Evolutionary conservation across 2,113 vertebrate genomes (phyloP).

Genomic region (Scytalopus superciliaris): DNA sequence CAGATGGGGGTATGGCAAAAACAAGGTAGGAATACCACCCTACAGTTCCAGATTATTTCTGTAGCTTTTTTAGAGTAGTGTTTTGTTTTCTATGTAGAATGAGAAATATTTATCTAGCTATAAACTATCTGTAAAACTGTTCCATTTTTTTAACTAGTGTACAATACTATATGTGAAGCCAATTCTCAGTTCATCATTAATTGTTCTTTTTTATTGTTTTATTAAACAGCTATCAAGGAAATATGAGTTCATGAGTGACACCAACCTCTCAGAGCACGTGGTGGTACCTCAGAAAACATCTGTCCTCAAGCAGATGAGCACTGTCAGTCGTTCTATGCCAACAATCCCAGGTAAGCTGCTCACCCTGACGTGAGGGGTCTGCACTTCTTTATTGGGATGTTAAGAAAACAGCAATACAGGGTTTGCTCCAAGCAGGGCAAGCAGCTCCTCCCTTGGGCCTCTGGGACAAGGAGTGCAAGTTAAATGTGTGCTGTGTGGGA

Average conservation of each 20-base stretch:
- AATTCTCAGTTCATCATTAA: background rate
- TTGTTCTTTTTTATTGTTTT: background rate
- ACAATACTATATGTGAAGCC: background rate
- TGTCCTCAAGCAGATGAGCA: slow-evolving; percentile 81
- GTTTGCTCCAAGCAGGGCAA: background rate
- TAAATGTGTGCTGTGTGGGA: background rate
- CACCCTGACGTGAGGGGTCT: background rate
- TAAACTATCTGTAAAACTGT: background rate
- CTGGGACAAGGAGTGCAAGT: background rate
- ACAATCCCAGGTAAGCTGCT: slow-evolving; percentile 86
- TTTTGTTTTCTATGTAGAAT: background rate
- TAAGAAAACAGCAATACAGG: background rate
- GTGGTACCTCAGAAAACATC: slow-evolving; percentile 68
- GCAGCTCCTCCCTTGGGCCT: background rate
- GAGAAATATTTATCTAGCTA: background rate
- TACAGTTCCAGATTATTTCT: background rate
- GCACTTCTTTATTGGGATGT: background rate
- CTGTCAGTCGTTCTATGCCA: slow-evolving; percentile 90
- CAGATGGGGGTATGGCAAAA: background rate
- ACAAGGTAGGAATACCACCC: background rate
- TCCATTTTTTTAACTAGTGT: background rate
- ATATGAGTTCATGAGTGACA: slow-evolving; percentile 95
- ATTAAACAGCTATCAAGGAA: slow-evolving; percentile 89
- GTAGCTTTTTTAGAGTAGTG: background rate
- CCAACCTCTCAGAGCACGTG: slow-evolving; percentile 86